These are phyloP conservation scores for Lagodon rhomboides DNA, from an alignment of 2,797 vertebrate genomes.

Conservation along the genomic window DNA sequence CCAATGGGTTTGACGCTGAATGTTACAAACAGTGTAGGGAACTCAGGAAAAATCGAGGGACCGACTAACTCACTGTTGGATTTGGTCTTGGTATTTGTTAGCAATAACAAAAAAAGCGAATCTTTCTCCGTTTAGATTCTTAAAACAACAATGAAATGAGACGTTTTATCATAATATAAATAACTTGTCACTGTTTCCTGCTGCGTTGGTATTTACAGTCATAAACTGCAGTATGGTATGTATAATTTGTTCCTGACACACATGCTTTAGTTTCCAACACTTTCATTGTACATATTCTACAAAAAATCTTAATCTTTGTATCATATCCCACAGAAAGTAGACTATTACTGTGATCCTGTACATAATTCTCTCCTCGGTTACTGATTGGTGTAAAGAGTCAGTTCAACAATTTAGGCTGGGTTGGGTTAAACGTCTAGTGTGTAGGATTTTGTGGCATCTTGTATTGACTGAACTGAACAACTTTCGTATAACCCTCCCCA, in stretches of 20 bases:
- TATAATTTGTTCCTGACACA: neutral
- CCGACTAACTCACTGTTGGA: neutral
- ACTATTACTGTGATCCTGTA: neutral
- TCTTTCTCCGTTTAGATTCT: neutral
- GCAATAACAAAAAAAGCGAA: neutral
- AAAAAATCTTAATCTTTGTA: neutral
- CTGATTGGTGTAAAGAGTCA: neutral
- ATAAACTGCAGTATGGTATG: neutral
- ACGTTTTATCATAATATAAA: conserved; percentile 9
- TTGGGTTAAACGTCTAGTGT: too few species aligned
- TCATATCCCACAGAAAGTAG: neutral
- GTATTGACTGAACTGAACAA: too few species aligned
- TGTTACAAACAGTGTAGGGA: neutral
- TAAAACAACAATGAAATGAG: neutral
- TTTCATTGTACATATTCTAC: neutral
- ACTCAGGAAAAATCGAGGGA: neutral
- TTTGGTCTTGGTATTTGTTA: neutral
- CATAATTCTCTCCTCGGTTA: too few species aligned
- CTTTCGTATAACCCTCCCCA: too few species aligned
- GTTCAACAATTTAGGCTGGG: too few species aligned
- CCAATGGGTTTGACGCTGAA: neutral
- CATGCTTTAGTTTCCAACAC: neutral
- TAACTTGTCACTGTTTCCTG: neutral
- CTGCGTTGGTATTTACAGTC: neutral
- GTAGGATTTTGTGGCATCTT: too few species aligned